These are phyloP conservation scores for Pycnonotus jocosus DNA, from an alignment of 2,113 vertebrate species.

Conservation along the genomic window DNA sequence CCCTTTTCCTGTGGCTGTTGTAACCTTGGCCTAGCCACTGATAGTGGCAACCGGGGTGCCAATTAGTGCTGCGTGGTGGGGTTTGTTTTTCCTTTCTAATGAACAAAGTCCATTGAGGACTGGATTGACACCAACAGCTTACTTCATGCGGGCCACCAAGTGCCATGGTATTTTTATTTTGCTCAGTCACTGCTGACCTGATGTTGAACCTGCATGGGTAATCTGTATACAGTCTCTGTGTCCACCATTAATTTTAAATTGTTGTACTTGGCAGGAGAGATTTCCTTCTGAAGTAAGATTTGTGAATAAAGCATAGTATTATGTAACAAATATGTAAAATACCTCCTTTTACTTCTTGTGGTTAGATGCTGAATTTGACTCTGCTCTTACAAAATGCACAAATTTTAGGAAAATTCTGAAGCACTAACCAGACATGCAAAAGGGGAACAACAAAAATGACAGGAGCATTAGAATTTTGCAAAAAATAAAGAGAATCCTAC, in stretches of 20 bases:
- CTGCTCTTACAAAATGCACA: neutral
- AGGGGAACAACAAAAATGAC: neutral
- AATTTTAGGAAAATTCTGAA: neutral
- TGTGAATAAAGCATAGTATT: neutral
- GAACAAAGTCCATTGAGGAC: slow-evolving; percentile 8
- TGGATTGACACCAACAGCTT: neutral
- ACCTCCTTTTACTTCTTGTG: neutral
- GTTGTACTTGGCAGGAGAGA: neutral
- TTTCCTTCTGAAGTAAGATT: neutral
- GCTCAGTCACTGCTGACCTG: neutral
- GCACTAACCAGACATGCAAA: neutral
- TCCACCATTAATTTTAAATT: neutral
- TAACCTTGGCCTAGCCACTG: neutral
- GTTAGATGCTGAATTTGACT: neutral
- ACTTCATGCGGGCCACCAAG: neutral
- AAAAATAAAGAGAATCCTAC: neutral
- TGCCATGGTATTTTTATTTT: neutral
- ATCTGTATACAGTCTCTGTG: neutral
- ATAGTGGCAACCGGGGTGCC: slow-evolving; percentile 11
- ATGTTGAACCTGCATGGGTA: neutral
- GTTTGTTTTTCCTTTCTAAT: neutral
- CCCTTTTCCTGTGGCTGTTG: neutral
- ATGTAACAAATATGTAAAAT: neutral
- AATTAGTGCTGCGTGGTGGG: slow-evolving; percentile 3
- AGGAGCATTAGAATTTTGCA: neutral